These are phyloP conservation scores for Cheilosia grossa DNA, from an alignment of 2,888 invertebrate species.

Conservation along the genomic window DNA sequence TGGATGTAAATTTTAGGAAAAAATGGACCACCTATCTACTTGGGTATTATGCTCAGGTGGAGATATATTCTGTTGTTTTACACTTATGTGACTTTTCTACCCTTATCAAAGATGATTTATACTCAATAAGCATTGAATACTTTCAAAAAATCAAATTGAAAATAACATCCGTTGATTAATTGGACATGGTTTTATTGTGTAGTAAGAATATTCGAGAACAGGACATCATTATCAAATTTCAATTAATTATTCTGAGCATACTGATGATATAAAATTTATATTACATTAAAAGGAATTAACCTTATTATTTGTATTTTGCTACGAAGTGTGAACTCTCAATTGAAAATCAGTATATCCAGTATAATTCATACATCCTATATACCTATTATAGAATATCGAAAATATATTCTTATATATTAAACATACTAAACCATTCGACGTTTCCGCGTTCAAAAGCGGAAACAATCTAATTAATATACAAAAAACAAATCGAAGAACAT, in stretches of 20 bases:
- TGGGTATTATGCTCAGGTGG: conserved; percentile 23
- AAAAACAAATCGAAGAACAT: not conserved
- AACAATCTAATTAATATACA: not conserved
- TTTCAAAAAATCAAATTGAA: too few relatives aligned
- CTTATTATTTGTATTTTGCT: conserved; percentile 49
- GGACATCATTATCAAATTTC: conserved; percentile 24
- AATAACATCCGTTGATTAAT: conserved; percentile 32
- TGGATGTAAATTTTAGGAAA: conserved; percentile 23
- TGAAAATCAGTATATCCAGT: conserved; percentile 10
- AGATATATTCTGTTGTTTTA: conserved; percentile 35
- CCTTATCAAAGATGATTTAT: conserved; percentile 25
- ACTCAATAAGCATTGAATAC: too few relatives aligned
- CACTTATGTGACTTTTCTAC: conserved; percentile 32
- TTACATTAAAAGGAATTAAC: conserved; percentile 9
- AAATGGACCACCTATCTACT: conserved; percentile 58
- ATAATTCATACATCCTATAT: conserved; percentile 1
- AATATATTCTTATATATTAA: conserved; percentile 25
- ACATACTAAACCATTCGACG: not conserved
- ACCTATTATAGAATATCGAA: conserved; percentile 29
- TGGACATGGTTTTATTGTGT: conserved; percentile 15
- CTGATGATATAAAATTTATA: not conserved
- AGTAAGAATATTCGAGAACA: not conserved
- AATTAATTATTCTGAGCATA: not conserved
- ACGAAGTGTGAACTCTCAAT: conserved; percentile 27
- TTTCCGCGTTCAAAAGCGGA: not conserved